A percentile compares a stretch with the other conserved stretches of the same genome.
Evolutionary conservation across 30 jellyfish, hydroid and myxozoan species (phyloP).

Genomic region (Aurelia coerulea): DNA sequence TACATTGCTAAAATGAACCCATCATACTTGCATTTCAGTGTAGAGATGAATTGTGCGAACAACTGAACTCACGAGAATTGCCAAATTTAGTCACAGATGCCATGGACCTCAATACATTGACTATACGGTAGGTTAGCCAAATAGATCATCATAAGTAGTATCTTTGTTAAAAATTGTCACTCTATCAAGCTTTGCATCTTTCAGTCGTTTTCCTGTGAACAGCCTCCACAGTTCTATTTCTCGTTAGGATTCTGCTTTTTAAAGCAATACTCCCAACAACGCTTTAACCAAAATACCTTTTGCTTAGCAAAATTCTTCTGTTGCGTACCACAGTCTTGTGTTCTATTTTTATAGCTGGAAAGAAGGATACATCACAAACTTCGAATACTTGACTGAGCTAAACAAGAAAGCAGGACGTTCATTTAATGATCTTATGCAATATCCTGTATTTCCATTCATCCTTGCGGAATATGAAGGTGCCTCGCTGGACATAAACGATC

Average conservation of each 20-base stretch:
- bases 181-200: too few relatives aligned
- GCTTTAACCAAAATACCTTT: not conserved
- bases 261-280: too few relatives aligned
- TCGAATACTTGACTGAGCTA: constrained; percentile 92
- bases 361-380: constrained; percentile 87
- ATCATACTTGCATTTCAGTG: constrained; percentile 29
- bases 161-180: too few relatives aligned
- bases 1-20: not conserved
- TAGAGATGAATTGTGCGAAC: constrained; percentile 92
- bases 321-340: not conserved
- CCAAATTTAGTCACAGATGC: constrained; percentile 90
- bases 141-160: too few relatives aligned
- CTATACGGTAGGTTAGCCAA: constrained; percentile 60
- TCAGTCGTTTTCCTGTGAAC: too few relatives aligned
- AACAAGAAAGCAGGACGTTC: constrained; percentile 99
- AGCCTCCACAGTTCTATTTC: too few relatives aligned
- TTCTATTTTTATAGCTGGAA: constrained; percentile 78
- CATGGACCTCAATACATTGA: constrained; percentile 81
- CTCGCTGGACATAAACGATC: constrained; percentile 67
- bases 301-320: not conserved
- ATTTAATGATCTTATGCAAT: constrained; percentile 97
- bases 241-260: too few relatives aligned
- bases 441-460: constrained; percentile 96
- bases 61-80: constrained; percentile 90
- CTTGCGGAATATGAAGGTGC: constrained; percentile 86